Evolutionary conservation across 2,797 vertebrate species (phyloP).

Genomic region (Vultur gryphus): DNA sequence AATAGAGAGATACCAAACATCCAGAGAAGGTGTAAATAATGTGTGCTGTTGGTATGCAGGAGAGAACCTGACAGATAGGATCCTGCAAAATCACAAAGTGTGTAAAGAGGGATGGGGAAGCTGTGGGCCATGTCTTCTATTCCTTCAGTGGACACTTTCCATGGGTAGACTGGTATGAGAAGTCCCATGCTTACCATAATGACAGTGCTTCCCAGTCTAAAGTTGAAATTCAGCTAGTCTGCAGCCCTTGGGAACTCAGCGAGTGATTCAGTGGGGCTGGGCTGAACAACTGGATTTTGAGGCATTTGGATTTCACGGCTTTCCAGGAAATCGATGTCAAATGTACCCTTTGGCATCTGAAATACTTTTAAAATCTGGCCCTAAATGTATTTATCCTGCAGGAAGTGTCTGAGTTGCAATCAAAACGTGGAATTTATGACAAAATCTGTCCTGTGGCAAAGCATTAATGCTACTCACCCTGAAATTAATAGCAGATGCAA

Average conservation of each 20-base stretch:
- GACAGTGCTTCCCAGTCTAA: neutral
- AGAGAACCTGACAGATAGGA: neutral
- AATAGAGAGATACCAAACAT: neutral
- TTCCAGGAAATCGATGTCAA: neutral
- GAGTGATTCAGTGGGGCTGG: neutral
- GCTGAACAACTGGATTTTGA: neutral
- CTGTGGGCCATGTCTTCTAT: neutral
- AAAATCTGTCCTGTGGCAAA: neutral
- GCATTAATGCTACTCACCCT: neutral
- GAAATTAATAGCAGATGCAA: neutral
- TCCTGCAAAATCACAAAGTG: neutral
- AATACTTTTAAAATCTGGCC: neutral
- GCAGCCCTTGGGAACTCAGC: neutral
- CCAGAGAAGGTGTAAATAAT: neutral
- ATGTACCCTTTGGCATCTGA: neutral
- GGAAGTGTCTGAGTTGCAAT: neutral
- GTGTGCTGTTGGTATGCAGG: neutral
- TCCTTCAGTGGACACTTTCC: neutral
- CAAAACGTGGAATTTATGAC: neutral
- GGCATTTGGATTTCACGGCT: neutral
- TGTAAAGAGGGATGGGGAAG: neutral
- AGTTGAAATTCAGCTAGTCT: neutral
- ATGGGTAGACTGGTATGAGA: neutral
- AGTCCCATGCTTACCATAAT: rapidly evolving
- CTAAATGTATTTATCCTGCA: conserved; percentile 13